These are phyloP conservation scores for Clarias laeviceps DNA, from an alignment of 2,797 vertebrate species.

Conservation along the genomic window DNA sequence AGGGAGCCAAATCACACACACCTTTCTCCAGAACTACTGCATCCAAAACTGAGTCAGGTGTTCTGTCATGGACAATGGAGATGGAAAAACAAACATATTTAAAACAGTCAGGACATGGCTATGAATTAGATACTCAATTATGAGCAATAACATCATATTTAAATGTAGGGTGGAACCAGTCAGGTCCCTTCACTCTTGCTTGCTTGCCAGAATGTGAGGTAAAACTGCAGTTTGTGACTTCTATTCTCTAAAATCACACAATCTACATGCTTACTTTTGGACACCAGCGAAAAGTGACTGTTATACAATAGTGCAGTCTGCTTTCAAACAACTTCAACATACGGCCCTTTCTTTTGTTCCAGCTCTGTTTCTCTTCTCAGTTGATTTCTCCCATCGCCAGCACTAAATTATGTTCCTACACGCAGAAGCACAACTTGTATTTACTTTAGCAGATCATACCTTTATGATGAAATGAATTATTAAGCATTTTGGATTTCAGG, in stretches of 20 bases:
- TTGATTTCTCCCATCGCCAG: slow-evolving; percentile 19
- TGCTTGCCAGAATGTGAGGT: background rate
- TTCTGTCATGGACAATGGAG: no score
- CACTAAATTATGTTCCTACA: slow-evolving; percentile 44
- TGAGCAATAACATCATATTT: no score
- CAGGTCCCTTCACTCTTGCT: no score
- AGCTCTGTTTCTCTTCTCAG: slow-evolving; percentile 15
- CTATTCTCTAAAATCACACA: background rate
- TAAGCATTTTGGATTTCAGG: slow-evolving; percentile 49
- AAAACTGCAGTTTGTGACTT: background rate
- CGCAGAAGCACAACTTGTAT: slow-evolving; percentile 37
- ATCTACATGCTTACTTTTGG: background rate
- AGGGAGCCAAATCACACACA: no score
- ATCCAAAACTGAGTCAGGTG: no score
- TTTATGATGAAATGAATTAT: slow-evolving; percentile 54
- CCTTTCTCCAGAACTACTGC: no score
- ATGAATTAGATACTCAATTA: no score
- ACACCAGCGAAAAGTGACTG: slow-evolving; percentile 1
- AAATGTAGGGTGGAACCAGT: no score
- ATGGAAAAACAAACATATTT: no score
- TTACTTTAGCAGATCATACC: slow-evolving; percentile 49
- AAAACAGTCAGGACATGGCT: no score
- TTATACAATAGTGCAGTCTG: background rate
- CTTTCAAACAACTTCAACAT: slow-evolving; percentile 22
- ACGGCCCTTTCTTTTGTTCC: slow-evolving; percentile 28